Percentiles rank a stretch among this genome's conserved stretches.
Evolutionary conservation across 2,888 invertebrate species (phyloP).

Genomic region (Apoda limacodes): DNA sequence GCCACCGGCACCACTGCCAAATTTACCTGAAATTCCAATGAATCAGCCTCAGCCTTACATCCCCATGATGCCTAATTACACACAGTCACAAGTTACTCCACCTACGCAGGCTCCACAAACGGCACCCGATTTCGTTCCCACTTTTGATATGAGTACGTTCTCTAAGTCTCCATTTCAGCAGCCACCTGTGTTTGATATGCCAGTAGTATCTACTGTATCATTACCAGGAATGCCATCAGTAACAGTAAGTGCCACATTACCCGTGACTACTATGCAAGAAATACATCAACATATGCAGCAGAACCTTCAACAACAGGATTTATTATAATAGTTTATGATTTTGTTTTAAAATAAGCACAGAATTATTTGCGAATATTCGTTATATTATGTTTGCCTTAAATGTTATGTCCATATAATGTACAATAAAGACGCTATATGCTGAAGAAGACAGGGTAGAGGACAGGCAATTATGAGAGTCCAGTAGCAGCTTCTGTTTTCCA

Average conservation of each 20-base stretch:
- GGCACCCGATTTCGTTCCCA: slow-evolving; percentile 43
- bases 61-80: slow-evolving; percentile 60
- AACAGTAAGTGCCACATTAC: slow-evolving; percentile 79
- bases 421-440: too few relatives aligned
- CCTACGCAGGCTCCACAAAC: slow-evolving; percentile 26
- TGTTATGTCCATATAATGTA: slow-evolving; percentile 17
- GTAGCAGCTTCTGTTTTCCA: too few relatives aligned
- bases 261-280: slow-evolving; percentile 71
- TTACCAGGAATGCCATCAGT: slow-evolving; percentile 85
- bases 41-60: slow-evolving; percentile 66
- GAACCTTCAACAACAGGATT: slow-evolving; percentile 50
- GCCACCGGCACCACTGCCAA: slow-evolving; percentile 64
- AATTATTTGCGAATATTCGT: neutral
- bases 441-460: too few relatives aligned
- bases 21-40: slow-evolving; percentile 62
- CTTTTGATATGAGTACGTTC: slow-evolving; percentile 57
- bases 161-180: slow-evolving; percentile 40
- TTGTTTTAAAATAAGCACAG: slow-evolving; percentile 15
- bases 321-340: slow-evolving; percentile 49
- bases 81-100: slow-evolving; percentile 34
- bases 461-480: too few relatives aligned
- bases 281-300: slow-evolving; percentile 62
- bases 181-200: slow-evolving; percentile 42
- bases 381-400: slow-evolving; percentile 8
- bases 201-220: slow-evolving; percentile 76